These are phyloP conservation scores for Aldrovandia affinis DNA, from an alignment of 2,797 vertebrate species.

Conservation along the genomic window DNA sequence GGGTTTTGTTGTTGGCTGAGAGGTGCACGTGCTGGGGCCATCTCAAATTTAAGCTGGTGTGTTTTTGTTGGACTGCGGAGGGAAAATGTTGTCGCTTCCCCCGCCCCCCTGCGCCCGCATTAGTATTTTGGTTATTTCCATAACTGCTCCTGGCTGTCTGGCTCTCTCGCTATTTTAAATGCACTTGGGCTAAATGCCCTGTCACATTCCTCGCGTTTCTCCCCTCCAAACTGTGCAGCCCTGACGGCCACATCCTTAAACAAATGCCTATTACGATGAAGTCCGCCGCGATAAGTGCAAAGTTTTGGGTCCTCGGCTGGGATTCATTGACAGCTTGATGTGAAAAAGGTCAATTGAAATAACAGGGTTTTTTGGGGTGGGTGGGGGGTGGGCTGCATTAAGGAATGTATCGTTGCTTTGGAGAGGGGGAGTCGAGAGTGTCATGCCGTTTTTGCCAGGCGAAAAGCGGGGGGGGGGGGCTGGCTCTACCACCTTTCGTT, in stretches of 20 bases:
- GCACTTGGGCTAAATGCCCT: slow-evolving; percentile 78
- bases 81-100: slow-evolving; percentile 54
- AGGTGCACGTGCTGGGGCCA: slow-evolving; percentile 69
- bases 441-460: slow-evolving; percentile 62
- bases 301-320: too few relatives aligned
- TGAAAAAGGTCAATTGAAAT: slow-evolving; percentile 86
- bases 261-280: slow-evolving; percentile 81
- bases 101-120: slow-evolving; percentile 58
- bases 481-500: slow-evolving; percentile 43
- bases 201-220: slow-evolving; percentile 75
- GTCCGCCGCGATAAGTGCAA: slow-evolving; percentile 70
- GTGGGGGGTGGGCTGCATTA: slow-evolving; percentile 82
- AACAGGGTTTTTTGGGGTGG: too few relatives aligned
- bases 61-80: slow-evolving; percentile 15
- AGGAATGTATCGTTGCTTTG: slow-evolving; percentile 78
- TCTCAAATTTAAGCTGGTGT: slow-evolving; percentile 43
- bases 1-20: slow-evolving; percentile 52
- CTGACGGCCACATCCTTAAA: slow-evolving; percentile 70
- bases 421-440: slow-evolving; percentile 64
- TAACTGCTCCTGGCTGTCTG: slow-evolving; percentile 83
- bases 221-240: slow-evolving; percentile 53
- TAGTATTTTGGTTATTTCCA: slow-evolving; percentile 78
- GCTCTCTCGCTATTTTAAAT: slow-evolving; percentile 68
- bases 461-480: slow-evolving; percentile 29
- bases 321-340: slow-evolving; percentile 87